phyloP scores from a whole-genome alignment of 2,113 vertebrate species.

The Recurvirostra avosetta region DNA sequence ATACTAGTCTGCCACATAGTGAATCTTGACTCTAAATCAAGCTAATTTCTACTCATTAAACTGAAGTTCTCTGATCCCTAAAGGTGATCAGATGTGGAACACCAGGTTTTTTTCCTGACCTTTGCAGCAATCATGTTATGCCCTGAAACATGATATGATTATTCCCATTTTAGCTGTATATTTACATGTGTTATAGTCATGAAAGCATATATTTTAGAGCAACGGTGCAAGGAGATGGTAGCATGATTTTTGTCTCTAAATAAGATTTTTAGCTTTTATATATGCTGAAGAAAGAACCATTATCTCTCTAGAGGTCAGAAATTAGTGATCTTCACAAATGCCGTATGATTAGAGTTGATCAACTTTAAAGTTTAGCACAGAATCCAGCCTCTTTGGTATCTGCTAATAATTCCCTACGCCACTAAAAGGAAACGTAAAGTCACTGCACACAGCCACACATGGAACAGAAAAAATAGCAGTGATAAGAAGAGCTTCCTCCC shows the following conservation, averaged over 20 bases:
- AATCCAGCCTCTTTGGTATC: background rate
- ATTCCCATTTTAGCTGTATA: background rate
- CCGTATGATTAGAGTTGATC: background rate
- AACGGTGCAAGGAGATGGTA: background rate
- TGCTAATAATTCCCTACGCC: background rate
- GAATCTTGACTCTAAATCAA: background rate
- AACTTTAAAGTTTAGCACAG: background rate
- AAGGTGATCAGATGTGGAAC: background rate
- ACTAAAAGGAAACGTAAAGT: background rate
- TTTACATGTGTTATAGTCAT: slow-evolving; percentile 1
- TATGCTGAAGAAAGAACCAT: background rate
- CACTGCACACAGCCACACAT: background rate
- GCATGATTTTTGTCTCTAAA: background rate
- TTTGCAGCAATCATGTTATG: slow-evolving; percentile 23
- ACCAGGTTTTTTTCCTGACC: slow-evolving; percentile 23
- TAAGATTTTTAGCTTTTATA: background rate
- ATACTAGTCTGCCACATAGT: background rate
- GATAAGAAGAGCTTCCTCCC: background rate
- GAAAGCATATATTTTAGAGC: background rate
- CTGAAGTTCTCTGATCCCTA: background rate
- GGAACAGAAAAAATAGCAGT: background rate
- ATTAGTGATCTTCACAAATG: background rate
- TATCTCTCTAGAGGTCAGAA: background rate
- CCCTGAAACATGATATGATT: slow-evolving; percentile 37
- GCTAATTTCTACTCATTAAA: slow-evolving; percentile 26